Percentiles rank a stretch among this genome's conserved stretches.
Conservation (phyloP, 2,888 invertebrate genomes). For the Endotricha flammealis region DNA sequence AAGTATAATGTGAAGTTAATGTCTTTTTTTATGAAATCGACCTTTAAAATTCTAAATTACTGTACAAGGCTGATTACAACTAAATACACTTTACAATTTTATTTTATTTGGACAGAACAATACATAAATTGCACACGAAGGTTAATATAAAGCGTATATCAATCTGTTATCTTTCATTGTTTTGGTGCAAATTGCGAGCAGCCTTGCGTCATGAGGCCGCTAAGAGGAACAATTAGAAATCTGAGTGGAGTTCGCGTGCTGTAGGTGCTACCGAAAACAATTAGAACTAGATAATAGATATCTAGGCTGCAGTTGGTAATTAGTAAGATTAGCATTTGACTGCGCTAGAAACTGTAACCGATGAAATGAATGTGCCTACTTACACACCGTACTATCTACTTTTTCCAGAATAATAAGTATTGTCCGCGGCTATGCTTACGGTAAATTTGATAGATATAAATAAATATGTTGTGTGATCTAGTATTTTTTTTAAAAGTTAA, state of each 20-base stretch:
- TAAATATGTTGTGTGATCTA: no score
- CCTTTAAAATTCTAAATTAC: no score
- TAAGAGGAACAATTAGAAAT: slow-evolving; percentile 66
- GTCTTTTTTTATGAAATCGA: no score
- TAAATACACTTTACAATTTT: slow-evolving; percentile 1
- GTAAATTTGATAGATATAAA: no score
- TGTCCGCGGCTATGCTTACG: no score
- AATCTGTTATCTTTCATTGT: slow-evolving; percentile 36
- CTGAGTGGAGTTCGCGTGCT: slow-evolving; percentile 35
- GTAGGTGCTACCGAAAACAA: slow-evolving; percentile 62
- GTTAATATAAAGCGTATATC: slow-evolving; percentile 31
- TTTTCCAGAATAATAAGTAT: no score
- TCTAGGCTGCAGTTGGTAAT: slow-evolving; percentile 41
- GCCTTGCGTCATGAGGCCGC: slow-evolving; percentile 41
- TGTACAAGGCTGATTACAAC: background rate
- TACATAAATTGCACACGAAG: slow-evolving; percentile 23
- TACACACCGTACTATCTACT: no score
- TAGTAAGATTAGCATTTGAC: slow-evolving; percentile 47
- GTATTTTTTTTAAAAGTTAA: no score
- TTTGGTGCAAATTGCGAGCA: slow-evolving; percentile 38
- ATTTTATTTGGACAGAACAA: slow-evolving; percentile 13
- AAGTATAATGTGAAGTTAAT: no score
- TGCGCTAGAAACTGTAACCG: slow-evolving; percentile 23
- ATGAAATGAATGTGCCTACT: no score
- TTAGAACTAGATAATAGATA: slow-evolving; percentile 41